A percentile compares a stretch with the other conserved stretches of the same genome.
Conservation (phyloP, 2,888 invertebrate genomes). For the Meiosimyza platycephala region DNA sequence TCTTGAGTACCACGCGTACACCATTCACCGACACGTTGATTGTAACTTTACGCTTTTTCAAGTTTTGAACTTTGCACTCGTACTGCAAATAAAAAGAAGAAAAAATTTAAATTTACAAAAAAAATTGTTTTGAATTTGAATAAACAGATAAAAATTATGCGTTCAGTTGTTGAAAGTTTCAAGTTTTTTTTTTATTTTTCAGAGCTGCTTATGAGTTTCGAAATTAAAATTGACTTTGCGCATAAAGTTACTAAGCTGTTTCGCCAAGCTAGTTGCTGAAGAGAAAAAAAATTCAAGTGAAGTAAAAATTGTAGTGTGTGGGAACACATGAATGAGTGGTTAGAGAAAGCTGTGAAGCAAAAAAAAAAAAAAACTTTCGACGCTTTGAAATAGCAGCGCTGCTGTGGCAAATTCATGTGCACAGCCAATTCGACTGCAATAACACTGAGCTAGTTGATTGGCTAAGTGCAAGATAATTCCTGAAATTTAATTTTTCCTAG, state of each 20-base stretch:
- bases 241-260: not conserved
- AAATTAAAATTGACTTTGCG: conserved; percentile 7
- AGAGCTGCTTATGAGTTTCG: not conserved
- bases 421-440: too few relatives aligned
- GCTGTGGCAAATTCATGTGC: too few relatives aligned
- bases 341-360: not conserved
- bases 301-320: not conserved
- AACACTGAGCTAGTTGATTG: too few relatives aligned
- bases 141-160: not conserved
- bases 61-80: conserved; percentile 97
- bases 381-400: conserved; percentile 4
- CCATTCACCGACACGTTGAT: conserved; percentile 96
- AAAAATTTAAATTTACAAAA: conserved; percentile 34
- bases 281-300: too few relatives aligned
- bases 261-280: too few relatives aligned
- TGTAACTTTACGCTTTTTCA: conserved; percentile 97
- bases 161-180: not conserved
- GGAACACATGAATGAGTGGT: not conserved
- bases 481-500: too few relatives aligned
- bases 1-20: conserved; percentile 87
- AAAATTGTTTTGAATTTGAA: conserved; percentile 7
- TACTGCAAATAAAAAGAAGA: conserved; percentile 77
- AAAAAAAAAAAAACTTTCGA: conserved; percentile 3
- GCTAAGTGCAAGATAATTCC: too few relatives aligned
- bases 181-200: not conserved